phyloP scores from a whole-genome alignment of 2,113 vertebrate genomes.

The Nannobrachium achirus region DNA sequence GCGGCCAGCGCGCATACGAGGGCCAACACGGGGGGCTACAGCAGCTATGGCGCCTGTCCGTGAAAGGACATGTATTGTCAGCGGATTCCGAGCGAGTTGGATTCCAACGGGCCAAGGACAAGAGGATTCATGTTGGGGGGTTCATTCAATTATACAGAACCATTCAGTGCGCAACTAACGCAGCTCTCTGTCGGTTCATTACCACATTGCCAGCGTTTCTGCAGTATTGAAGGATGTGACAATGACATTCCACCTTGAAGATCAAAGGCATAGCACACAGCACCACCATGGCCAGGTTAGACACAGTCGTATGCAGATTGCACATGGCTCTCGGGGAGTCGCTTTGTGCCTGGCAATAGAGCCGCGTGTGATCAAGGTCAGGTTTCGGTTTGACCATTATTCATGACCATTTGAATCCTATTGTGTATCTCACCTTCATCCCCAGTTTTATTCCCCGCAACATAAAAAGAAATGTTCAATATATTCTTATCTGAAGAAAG shows the following conservation, averaged over 20 bases:
- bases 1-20: no score
- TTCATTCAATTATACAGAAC: conserved; percentile 16
- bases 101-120: conserved; percentile 50
- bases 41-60: conserved; percentile 37
- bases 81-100: conserved; percentile 37
- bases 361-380: neutral
- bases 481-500: no score
- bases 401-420: neutral
- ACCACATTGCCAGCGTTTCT: neutral
- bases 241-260: no score
- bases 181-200: neutral
- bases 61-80: conserved; percentile 69
- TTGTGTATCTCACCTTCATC: neutral
- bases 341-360: neutral
- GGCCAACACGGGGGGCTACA: conserved; percentile 37
- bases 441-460: neutral
- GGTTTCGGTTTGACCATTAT: neutral
- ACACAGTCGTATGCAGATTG: conserved; percentile 15
- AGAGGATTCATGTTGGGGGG: conserved; percentile 31
- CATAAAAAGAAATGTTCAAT: no score
- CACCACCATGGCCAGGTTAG: neutral
- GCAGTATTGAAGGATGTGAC: neutral
- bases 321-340: neutral
- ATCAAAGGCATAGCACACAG: conserved; percentile 23
- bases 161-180: neutral